Evolutionary conservation across 2,113 vertebrate species (phyloP), one percentile per base, ranked within the genome.

Genomic region (Nothocercus julius): DNA sequence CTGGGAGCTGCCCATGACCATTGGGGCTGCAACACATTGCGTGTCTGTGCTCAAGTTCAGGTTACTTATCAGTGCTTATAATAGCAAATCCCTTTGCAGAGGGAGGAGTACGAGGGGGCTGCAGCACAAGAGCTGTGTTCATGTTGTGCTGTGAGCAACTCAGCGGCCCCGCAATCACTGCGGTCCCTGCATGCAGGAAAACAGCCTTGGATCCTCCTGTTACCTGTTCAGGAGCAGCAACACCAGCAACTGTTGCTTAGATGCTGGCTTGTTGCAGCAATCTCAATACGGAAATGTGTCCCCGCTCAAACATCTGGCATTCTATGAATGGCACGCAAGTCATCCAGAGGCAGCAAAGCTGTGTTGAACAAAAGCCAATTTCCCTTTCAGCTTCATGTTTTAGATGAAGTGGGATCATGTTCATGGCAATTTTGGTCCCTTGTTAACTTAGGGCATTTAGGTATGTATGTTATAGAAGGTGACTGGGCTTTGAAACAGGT

Each of bases 141-240:
- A 13, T 30, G 21, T 58, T 3, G 0, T 14, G 40, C 54, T 12
- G 56, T 0, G 2, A 30, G 49, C 20, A 4, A 24, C 0, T 0
- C 91, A 54, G 84, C 69, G 47, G 87, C 44, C 18, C 42, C 22
- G 56, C 1, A 32, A 11, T 32, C 5, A 1, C 2, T 5, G 4
- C 1, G 1, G 38, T 63, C 67, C 69, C 68, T 10, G 1, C 13
- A 36, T 7, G 5, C 19, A 68, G 10, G 22, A 7, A 40, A 66
- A 0, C 67, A 87, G 79, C 82, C 75, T 67, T 64, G 5, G 92
- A 44, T 4, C 0, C 1, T 5, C 5, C 36, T 1, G 10, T 13
- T 49, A 32, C n/a, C 17, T 36, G n/a, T 34, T 34, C 67, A 49
- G 21, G 28, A 69, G 67, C 20, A 5, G 54, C 13, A 1, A 78